phyloP scores from a whole-genome alignment of 2,113 vertebrate species.

The Anarhynchus alexandrinus region DNA sequence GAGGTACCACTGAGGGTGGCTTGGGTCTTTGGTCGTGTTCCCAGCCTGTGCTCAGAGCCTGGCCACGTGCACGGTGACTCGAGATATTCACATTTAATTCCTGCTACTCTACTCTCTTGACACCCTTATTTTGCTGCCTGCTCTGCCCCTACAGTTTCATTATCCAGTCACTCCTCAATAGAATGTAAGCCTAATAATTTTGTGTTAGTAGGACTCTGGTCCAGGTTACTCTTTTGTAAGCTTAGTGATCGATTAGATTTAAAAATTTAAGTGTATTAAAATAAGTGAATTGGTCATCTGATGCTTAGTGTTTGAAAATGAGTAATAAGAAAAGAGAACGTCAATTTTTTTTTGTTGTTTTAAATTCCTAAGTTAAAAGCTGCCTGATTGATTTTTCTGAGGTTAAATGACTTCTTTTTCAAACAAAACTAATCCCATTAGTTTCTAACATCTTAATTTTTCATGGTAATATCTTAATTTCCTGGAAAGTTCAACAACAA shows the following conservation, averaged over 20 bases:
- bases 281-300: neutral
- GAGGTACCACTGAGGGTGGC: neutral
- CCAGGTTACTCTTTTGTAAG: neutral
- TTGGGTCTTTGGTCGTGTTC: neutral
- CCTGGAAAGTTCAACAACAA: neutral
- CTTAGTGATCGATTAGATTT: neutral
- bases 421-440: neutral
- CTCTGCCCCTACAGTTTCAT: neutral
- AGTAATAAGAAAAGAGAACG: neutral
- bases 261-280: neutral
- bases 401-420: neutral
- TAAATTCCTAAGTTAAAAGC: neutral
- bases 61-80: fast-evolving
- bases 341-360: neutral
- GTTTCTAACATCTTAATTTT: neutral
- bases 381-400: neutral
- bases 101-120: neutral
- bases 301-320: neutral
- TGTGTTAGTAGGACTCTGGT: neutral
- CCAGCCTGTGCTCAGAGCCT: neutral
- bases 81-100: neutral
- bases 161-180: neutral
- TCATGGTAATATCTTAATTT: neutral
- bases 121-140: neutral
- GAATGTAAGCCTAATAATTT: neutral